A percentile compares a stretch with the other conserved stretches of the same genome.
These are phyloP conservation scores for Ateles fusciceps DNA, from an alignment of 2,797 vertebrate species.

Conservation along the genomic window DNA sequence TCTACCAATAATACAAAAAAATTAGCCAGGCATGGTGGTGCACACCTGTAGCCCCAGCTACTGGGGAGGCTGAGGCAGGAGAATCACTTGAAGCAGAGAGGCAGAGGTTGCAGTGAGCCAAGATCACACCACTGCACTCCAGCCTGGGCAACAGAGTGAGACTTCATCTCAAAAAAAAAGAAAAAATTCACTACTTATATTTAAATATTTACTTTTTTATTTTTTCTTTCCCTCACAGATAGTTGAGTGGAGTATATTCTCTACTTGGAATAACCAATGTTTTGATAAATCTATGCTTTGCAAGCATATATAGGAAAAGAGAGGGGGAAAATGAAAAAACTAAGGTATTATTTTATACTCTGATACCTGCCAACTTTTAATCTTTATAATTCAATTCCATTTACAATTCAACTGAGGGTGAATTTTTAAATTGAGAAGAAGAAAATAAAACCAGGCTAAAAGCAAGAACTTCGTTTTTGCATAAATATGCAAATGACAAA, in stretches of 20 bases:
- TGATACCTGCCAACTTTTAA: slow-evolving; percentile 41
- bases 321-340: not conserved
- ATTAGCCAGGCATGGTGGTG: too few relatives aligned
- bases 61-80: too few relatives aligned
- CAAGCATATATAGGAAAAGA: not conserved
- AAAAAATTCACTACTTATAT: not conserved
- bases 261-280: slow-evolving; percentile 29
- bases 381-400: slow-evolving; percentile 30
- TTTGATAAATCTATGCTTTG: slow-evolving; percentile 36
- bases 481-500: slow-evolving; percentile 50
- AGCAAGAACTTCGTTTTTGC: slow-evolving; percentile 16
- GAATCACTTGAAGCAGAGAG: too few relatives aligned
- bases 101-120: too few relatives aligned
- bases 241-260: slow-evolving; percentile 2
- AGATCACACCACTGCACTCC: too few relatives aligned
- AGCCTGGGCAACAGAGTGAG: too few relatives aligned
- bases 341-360: slow-evolving; percentile 22
- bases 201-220: slow-evolving; percentile 35
- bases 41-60: too few relatives aligned
- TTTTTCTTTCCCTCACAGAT: not conserved
- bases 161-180: too few relatives aligned
- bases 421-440: slow-evolving; percentile 39
- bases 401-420: slow-evolving; percentile 22
- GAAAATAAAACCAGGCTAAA: slow-evolving; percentile 58
- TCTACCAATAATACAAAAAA: too few relatives aligned